These are phyloP conservation scores for Scaptomyza parva DNA, from an alignment of 2,888 invertebrate genomes.

Conservation along the genomic window DNA sequence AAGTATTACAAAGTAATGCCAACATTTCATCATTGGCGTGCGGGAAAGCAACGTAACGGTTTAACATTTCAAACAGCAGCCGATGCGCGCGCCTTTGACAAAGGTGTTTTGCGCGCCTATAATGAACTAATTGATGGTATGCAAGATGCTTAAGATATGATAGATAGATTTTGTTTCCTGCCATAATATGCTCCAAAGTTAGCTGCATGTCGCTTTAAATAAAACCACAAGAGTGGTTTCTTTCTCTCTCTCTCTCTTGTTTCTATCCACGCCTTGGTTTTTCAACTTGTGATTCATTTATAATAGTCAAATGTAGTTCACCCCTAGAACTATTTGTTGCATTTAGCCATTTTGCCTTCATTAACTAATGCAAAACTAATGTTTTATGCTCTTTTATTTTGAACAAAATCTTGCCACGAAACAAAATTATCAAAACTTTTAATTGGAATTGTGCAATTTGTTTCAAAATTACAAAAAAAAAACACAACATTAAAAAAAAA, in stretches of 20 bases:
- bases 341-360: slow-evolving; percentile 52
- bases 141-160: slow-evolving; percentile 56
- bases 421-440: slow-evolving; percentile 52
- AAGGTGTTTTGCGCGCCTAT: slow-evolving; percentile 94
- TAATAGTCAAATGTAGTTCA: slow-evolving; percentile 6
- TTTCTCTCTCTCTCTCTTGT: slow-evolving; percentile 10
- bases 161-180: neutral
- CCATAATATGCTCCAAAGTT: slow-evolving; percentile 19
- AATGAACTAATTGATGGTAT: slow-evolving; percentile 96
- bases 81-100: slow-evolving; percentile 97
- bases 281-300: slow-evolving; percentile 10
- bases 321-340: slow-evolving; percentile 45
- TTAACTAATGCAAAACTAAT: slow-evolving; percentile 69
- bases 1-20: slow-evolving; percentile 99
- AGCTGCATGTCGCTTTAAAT: slow-evolving; percentile 53
- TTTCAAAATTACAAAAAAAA: slow-evolving; percentile 49
- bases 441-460: slow-evolving; percentile 71
- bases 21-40: slow-evolving; percentile 99
- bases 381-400: slow-evolving; percentile 66
- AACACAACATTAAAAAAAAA: slow-evolving; percentile 43
- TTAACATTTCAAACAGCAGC: slow-evolving; percentile 98
- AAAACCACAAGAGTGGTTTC: slow-evolving; percentile 12
- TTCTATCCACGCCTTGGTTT: slow-evolving; percentile 32
- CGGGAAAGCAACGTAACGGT: slow-evolving; percentile 97
- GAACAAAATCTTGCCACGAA: slow-evolving; percentile 52